These are phyloP conservation scores for Alethe diademata DNA, from an alignment of 2,113 vertebrate genomes.

Conservation along the genomic window DNA sequence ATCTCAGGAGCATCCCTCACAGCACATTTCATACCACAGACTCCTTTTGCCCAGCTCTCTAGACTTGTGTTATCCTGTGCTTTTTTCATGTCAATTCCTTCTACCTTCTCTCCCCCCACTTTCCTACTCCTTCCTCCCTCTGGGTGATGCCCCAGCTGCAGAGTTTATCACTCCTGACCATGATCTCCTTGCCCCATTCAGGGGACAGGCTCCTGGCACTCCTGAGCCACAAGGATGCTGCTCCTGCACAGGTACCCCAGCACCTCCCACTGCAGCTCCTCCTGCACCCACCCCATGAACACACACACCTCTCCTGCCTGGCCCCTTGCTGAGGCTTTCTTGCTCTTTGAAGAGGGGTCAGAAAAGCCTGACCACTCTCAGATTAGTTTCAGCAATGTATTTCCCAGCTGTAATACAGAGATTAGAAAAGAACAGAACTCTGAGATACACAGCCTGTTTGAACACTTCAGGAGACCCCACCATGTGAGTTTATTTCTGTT, in stretches of 20 bases:
- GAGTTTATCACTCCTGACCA: too few species aligned
- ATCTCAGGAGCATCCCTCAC: neutral
- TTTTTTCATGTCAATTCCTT: neutral
- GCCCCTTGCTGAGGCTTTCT: neutral
- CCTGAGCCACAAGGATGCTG: neutral
- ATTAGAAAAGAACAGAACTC: neutral
- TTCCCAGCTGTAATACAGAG: neutral
- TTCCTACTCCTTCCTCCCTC: too few species aligned
- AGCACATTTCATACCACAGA: neutral
- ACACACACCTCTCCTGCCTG: neutral
- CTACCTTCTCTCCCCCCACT: rapidly evolving
- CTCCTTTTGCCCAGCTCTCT: neutral
- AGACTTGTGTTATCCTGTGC: rapidly evolving
- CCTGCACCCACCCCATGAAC: neutral
- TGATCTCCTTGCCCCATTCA: neutral
- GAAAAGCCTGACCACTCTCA: neutral
- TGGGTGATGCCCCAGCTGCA: neutral
- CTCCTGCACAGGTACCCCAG: rapidly evolving
- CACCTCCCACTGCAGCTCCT: neutral
- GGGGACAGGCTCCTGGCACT: neutral
- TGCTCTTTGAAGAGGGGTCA: neutral
- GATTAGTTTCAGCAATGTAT: neutral
- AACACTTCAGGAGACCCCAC: neutral
- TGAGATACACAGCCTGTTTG: neutral
- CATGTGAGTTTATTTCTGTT: neutral